These are phyloP conservation scores for Drosophila varians DNA, from an alignment of 1,140 invertebrate species.

Conservation along the genomic window DNA sequence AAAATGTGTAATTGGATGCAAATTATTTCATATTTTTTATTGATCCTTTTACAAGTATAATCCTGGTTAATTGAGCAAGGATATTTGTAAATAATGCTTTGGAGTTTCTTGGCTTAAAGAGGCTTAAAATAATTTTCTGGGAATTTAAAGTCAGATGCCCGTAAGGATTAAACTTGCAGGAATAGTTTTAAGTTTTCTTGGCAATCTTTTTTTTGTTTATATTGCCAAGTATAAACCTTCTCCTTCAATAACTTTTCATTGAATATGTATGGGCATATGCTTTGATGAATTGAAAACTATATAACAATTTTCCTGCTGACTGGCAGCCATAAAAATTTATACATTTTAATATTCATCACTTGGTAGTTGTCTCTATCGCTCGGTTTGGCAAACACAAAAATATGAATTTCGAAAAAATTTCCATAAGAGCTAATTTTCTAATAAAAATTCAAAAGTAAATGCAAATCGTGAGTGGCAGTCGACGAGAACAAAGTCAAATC, in stretches of 20 bases:
- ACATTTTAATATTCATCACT: constrained; percentile 34
- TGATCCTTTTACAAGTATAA: too few species aligned
- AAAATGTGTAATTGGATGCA: neutral
- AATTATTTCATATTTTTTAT: too few species aligned
- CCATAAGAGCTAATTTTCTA: constrained; percentile 70
- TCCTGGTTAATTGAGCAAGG: too few species aligned
- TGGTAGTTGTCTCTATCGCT: constrained; percentile 23
- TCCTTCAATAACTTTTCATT: constrained; percentile 29
- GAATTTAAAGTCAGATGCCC: neutral
- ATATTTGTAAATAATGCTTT: neutral
- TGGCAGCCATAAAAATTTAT: constrained; percentile 13
- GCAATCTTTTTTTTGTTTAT: neutral
- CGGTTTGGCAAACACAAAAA: constrained; percentile 45
- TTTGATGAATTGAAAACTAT: constrained; percentile 33
- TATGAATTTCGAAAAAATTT: constrained; percentile 42
- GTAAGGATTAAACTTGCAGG: neutral
- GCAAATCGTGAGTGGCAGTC: constrained; percentile 40
- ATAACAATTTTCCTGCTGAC: constrained; percentile 33
- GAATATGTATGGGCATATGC: constrained; percentile 39
- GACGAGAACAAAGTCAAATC: constrained; percentile 16
- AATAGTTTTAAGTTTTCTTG: neutral
- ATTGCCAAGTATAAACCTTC: constrained; percentile 1
- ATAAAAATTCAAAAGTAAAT: constrained; percentile 77
- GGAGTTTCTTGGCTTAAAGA: neutral
- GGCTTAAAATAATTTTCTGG: constrained; percentile 4